Percentiles rank a stretch among this genome's conserved stretches.
phyloP scores from a whole-genome alignment of 1,140 invertebrate species.

The Ostrea denselamellosa region DNA sequence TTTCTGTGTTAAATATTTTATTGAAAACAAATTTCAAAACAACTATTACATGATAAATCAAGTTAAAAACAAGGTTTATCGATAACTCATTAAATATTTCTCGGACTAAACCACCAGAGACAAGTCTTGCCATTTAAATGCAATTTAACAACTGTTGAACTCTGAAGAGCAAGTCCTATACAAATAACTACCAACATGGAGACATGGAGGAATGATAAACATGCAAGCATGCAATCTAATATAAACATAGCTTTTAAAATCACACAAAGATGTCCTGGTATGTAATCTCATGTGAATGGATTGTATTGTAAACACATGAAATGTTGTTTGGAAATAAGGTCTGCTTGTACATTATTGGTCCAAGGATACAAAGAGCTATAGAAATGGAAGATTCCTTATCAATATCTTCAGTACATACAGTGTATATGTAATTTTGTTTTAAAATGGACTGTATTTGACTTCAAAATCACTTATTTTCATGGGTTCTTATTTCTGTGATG shows the following conservation, averaged over 20 bases:
- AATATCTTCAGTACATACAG: no score
- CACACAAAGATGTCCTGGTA: not conserved
- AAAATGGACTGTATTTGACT: no score
- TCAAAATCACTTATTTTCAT: no score
- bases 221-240: not conserved
- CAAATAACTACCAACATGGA: not conserved
- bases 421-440: no score
- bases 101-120: not conserved
- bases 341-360: not conserved
- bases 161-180: not conserved
- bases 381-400: no score
- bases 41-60: slow-evolving; percentile 19
- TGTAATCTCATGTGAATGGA: not conserved
- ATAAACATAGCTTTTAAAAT: not conserved
- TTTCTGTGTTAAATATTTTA: not conserved
- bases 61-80: not conserved
- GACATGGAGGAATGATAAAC: not conserved
- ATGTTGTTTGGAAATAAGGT: not conserved
- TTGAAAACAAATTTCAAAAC: slow-evolving; percentile 16
- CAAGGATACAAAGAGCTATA: no score
- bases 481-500: no score
- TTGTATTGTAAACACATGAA: not conserved
- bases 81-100: not conserved
- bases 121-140: not conserved
- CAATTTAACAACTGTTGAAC: not conserved